Evolutionary conservation across 1,140 invertebrate genomes (phyloP).

Genomic region (Galendromus occidentalis): DNA sequence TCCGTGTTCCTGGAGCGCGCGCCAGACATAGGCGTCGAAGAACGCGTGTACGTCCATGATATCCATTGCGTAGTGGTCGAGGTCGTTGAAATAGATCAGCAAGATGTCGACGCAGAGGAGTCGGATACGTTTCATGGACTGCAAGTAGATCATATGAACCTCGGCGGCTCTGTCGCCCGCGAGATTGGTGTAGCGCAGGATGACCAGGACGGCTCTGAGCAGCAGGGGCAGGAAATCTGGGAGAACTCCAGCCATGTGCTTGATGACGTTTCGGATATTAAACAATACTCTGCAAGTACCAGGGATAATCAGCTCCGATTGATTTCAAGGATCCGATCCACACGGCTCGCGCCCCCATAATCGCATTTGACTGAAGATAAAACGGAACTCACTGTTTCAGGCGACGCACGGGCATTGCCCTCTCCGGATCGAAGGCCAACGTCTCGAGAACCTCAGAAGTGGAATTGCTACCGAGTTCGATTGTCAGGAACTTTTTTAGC

Average conservation of each 20-base stretch:
- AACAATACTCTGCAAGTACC: not conserved
- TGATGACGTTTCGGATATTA: not conserved
- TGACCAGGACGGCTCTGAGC: not conserved
- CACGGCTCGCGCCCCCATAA: too few relatives aligned
- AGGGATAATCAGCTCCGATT: too few relatives aligned
- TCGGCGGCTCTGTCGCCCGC: not conserved
- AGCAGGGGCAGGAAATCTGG: not conserved
- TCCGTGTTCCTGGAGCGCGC: slow-evolving; percentile 38
- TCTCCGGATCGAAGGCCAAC: slow-evolving; percentile 34
- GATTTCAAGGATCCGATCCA: too few relatives aligned
- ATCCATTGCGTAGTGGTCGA: slow-evolving; percentile 51
- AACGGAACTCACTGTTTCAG: slow-evolving; percentile 34
- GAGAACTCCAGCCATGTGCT: not conserved
- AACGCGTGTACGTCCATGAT: slow-evolving; percentile 47
- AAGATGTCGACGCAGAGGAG: not conserved
- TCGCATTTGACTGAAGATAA: too few relatives aligned
- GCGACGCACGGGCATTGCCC: slow-evolving; percentile 45
- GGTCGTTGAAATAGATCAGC: slow-evolving; percentile 46
- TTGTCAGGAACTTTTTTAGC: slow-evolving; percentile 41
- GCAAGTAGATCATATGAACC: not conserved
- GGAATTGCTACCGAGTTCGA: slow-evolving; percentile 16
- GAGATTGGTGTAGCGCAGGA: not conserved
- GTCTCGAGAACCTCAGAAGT: not conserved
- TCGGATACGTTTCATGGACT: not conserved
- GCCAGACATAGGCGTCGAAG: slow-evolving; percentile 57